Conservation (phyloP, 2,797 vertebrate genomes). For the Ptychobarbus kaznakovi region DNA sequence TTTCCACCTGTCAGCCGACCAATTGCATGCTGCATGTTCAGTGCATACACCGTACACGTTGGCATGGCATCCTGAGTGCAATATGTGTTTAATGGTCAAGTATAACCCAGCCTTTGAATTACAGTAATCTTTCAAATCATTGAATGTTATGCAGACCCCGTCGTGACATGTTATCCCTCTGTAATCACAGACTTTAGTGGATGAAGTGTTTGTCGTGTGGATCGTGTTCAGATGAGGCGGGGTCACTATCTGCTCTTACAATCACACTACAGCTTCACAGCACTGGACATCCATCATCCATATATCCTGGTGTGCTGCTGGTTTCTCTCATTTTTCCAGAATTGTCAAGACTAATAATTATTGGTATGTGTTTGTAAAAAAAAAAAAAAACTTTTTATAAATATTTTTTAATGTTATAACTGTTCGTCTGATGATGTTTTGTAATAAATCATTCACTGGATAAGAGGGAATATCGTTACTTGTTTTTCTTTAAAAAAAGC, state of each 20-base stretch:
- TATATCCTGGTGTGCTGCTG: slow-evolving; percentile 55
- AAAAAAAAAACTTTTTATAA: slow-evolving; percentile 57
- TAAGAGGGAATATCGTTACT: slow-evolving; percentile 15
- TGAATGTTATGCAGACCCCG: slow-evolving; percentile 19
- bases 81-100: slow-evolving; percentile 53
- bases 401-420: slow-evolving; percentile 63
- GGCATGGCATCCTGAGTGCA: slow-evolving; percentile 60
- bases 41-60: slow-evolving; percentile 51
- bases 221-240: slow-evolving; percentile 12
- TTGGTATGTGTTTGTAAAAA: slow-evolving; percentile 51
- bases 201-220: slow-evolving; percentile 45
- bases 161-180: slow-evolving; percentile 24
- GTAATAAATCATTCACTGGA: slow-evolving; percentile 59
- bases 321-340: slow-evolving; percentile 54
- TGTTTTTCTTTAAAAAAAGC: slow-evolving; percentile 3
- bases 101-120: slow-evolving; percentile 43
- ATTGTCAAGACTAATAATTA: slow-evolving; percentile 36
- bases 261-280: slow-evolving; percentile 3
- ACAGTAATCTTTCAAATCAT: slow-evolving; percentile 26
- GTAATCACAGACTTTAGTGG: slow-evolving; percentile 41
- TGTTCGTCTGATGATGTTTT: slow-evolving; percentile 60
- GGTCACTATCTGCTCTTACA: slow-evolving; percentile 3
- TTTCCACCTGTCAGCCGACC: slow-evolving; percentile 24
- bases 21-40: slow-evolving; percentile 63
- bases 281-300: slow-evolving; percentile 8